Percentiles rank a stretch among this genome's conserved stretches.
Conservation (phyloP, 1,140 invertebrate genomes). For the Frieseomelitta varia region DNA sequence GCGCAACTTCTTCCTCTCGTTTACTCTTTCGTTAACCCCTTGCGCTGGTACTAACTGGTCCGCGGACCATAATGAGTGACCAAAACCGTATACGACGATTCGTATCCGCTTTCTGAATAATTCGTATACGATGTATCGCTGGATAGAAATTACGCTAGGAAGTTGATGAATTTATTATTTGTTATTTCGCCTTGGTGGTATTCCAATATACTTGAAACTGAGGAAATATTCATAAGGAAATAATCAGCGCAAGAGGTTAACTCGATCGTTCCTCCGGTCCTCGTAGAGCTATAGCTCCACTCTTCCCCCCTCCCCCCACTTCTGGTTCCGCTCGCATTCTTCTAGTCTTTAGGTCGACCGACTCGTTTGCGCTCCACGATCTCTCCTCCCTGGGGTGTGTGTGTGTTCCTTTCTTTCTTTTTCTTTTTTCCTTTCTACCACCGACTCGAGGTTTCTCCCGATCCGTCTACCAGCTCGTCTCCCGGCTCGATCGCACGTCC, state of each 20-base stretch:
- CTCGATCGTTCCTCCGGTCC: neutral
- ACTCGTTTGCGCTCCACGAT: neutral
- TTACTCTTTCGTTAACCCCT: constrained; percentile 3
- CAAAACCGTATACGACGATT: too few species aligned
- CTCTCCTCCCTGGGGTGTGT: neutral
- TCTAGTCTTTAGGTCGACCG: neutral
- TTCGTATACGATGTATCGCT: too few species aligned
- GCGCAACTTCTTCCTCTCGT: constrained; percentile 24
- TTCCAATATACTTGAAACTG: too few species aligned
- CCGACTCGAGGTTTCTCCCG: neutral
- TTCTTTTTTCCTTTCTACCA: neutral
- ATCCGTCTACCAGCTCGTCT: neutral
- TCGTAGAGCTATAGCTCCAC: neutral
- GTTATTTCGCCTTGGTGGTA: too few species aligned
- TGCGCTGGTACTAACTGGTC: too few species aligned
- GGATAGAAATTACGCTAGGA: too few species aligned
- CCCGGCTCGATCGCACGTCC: neutral
- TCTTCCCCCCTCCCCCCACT: neutral
- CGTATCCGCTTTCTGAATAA: too few species aligned
- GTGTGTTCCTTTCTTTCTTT: neutral
- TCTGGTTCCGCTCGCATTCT: constrained; percentile 6
- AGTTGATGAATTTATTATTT: too few species aligned
- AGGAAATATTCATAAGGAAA: too few species aligned
- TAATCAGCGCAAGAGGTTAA: neutral
- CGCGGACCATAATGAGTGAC: too few species aligned